These are phyloP conservation scores for Actenoides lindsayi DNA, from an alignment of 2,113 vertebrate genomes.

Conservation along the genomic window DNA sequence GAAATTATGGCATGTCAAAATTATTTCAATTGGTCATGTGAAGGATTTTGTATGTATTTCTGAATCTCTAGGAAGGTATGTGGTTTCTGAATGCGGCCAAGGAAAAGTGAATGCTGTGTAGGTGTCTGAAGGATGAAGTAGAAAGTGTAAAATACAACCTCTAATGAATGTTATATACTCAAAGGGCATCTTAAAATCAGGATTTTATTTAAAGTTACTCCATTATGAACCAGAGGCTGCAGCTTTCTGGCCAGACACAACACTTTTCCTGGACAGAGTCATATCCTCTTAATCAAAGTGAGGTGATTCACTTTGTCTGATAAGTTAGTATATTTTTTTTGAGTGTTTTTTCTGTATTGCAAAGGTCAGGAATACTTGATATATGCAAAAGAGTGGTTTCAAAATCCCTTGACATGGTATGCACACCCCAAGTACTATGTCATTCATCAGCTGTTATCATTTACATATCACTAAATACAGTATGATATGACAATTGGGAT, in stretches of 20 bases:
- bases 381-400: not conserved
- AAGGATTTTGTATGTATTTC: not conserved
- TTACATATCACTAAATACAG: not conserved
- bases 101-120: not conserved
- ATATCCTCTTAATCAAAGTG: not conserved
- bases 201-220: not conserved
- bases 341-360: not conserved
- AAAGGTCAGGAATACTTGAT: not conserved
- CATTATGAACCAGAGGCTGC: not conserved
- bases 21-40: rapidly evolving
- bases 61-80: not conserved
- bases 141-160: not conserved
- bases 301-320: not conserved
- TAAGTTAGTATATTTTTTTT: not conserved
- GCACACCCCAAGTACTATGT: rapidly evolving
- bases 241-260: not conserved
- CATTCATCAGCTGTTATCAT: not conserved
- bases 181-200: not conserved
- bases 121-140: not conserved
- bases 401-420: rapidly evolving
- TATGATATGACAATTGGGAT: rapidly evolving
- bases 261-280: not conserved
- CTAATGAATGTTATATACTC: not conserved
- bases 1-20: not conserved
- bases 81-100: not conserved